Base-by-base conservation (phyloP, 1,140 invertebrate species). In the Ceratina australensis region DNA sequence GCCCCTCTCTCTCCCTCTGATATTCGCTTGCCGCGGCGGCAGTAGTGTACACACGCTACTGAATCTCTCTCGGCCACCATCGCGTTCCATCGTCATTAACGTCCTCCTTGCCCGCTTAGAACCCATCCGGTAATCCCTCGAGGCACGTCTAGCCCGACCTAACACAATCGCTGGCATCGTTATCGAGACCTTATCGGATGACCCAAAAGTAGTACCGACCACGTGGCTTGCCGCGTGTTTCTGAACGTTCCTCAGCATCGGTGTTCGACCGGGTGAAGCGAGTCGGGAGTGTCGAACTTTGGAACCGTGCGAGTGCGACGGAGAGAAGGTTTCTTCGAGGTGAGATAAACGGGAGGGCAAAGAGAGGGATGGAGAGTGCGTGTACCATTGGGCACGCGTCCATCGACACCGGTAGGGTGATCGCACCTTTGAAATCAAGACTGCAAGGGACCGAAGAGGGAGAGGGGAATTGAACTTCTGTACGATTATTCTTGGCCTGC, bases 341-440 rank as follows among this genome's bases (percentile, higher is more conserved):
- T 61, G 63, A 42, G 33, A 42, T 42, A 42, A 42, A 42, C n/a
- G n/a, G n/a, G n/a, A n/a, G n/a, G 33, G 10, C 33, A 10, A 10
- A 75, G 33, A 63, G 66, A 78, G 77, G 54, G 78, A 75, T n/a
- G 60, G 42, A 50, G n/a, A n/a, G n/a, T n/a, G n/a, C n/a, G n/a
- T 42, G 78, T 83, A 75, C 33, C 33, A 42, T 77, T 79, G 56
- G 76, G 80, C 81, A 74, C 69, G 72, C 81, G 83, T 83, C 69
- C 83, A 84, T 84, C 82, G 82, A 84, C 82, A 84, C 73, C 81
- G 71, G 59, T 52, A 80, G 78, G 78, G 69, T 80, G 81, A 84
- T 83, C 78, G 78, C 71, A 83, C 73, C 65, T 83, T 60, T 69
- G 50, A 56, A 73, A 78, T n/a, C n/a, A n/a, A n/a, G n/a, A n/a